Evolutionary conservation across 2,797 vertebrate genomes (phyloP).

Genomic region (Acanthopagrus latus): DNA sequence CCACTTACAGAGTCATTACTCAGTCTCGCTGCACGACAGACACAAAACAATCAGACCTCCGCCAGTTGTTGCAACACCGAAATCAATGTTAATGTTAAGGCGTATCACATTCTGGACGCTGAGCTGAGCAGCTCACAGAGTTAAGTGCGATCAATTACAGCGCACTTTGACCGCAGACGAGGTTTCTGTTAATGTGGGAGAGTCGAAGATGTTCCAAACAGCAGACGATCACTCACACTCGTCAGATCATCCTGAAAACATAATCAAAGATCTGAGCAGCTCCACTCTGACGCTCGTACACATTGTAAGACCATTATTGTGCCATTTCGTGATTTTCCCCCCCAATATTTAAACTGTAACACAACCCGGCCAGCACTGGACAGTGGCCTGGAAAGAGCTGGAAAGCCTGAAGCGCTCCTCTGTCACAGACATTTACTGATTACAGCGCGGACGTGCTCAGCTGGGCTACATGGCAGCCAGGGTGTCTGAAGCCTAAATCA

Average conservation of each 20-base stretch:
- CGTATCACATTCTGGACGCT: background rate
- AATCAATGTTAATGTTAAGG: conserved; percentile 16
- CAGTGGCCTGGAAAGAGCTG: conserved; percentile 60
- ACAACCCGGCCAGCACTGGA: conserved; percentile 37
- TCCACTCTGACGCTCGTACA: background rate
- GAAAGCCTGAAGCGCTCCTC: conserved; percentile 38
- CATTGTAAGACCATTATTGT: conserved; percentile 1
- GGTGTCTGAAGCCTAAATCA: conserved; percentile 66
- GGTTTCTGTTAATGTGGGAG: background rate
- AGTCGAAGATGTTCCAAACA: conserved; percentile 34
- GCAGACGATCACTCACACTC: background rate
- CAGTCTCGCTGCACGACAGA: conserved; percentile 25
- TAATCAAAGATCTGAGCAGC: background rate
- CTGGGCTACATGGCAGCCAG: conserved; percentile 52
- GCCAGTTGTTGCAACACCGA: conserved; percentile 15
- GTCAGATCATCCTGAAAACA: background rate
- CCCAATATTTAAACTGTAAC: conserved; percentile 35
- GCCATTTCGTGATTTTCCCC: conserved; percentile 29
- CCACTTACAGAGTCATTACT: conserved; percentile 38
- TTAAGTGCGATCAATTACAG: conserved; percentile 6
- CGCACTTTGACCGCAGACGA: background rate
- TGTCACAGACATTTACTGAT: conserved; percentile 62
- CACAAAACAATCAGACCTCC: conserved; percentile 36
- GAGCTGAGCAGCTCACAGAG: conserved; percentile 14
- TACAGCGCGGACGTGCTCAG: conserved; percentile 64